A percentile compares a stretch with the other conserved stretches of the same genome.
phyloP scores from a whole-genome alignment of 2,113 vertebrate genomes.

The Peromyscus leucopus region DNA sequence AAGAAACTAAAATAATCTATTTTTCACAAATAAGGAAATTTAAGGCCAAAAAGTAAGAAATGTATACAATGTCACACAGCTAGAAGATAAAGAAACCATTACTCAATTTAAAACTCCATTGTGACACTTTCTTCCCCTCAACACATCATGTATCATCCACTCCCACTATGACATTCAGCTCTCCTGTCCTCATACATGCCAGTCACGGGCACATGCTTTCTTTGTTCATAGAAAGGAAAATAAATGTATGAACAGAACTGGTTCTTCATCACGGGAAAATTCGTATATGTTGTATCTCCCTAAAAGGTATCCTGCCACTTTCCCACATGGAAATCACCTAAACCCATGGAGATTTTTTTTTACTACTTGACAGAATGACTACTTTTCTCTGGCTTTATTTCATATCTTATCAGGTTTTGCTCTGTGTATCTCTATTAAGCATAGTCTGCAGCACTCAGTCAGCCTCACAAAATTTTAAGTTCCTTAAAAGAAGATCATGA shows the following conservation, averaged over 20 bases:
- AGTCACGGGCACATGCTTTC: accelerated
- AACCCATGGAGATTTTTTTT: not conserved
- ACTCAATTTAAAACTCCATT: not conserved
- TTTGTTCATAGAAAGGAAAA: not conserved
- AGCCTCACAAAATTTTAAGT: not conserved
- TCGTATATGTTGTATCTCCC: not conserved
- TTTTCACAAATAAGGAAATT: constrained; percentile 29
- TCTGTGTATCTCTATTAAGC: not conserved
- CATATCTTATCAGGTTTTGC: not conserved
- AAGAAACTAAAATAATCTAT: not conserved
- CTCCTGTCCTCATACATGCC: not conserved
- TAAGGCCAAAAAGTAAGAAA: not conserved
- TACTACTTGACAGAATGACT: not conserved
- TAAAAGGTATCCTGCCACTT: not conserved
- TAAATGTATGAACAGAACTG: not conserved
- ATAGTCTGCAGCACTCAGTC: not conserved
- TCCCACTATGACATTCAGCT: not conserved
- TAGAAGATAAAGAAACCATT: not conserved
- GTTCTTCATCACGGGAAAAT: not conserved
- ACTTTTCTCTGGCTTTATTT: not conserved
- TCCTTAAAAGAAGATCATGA: not conserved
- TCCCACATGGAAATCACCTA: not conserved
- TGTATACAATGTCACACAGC: not conserved
- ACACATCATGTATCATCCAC: not conserved
- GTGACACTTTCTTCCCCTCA: not conserved